phyloP scores from a whole-genome alignment of 2,113 vertebrate genomes.

The Tachuris rubrigastra region DNA sequence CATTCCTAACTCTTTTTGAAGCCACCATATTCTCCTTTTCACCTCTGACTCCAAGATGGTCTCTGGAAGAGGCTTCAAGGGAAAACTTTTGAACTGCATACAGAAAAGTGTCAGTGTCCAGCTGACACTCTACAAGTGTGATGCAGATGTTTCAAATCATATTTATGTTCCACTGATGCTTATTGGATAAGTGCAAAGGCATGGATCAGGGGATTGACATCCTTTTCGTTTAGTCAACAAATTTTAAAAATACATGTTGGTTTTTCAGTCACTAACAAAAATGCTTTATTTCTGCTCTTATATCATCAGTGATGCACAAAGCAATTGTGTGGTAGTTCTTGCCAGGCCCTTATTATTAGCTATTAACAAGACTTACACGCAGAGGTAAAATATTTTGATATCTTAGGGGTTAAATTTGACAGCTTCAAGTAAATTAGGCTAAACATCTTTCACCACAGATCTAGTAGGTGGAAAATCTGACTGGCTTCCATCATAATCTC shows the following conservation, averaged over 20 bases:
- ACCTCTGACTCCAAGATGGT: not conserved
- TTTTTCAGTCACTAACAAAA: not conserved
- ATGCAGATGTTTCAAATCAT: slow-evolving; percentile 28
- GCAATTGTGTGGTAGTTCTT: not conserved
- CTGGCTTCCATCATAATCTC: not conserved
- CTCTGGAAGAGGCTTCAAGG: not conserved
- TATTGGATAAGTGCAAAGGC: not conserved
- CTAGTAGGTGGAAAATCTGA: not conserved
- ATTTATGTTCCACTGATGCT: not conserved
- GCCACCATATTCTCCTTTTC: not conserved
- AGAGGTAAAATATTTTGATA: not conserved
- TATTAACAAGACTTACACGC: not conserved
- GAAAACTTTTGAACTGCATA: not conserved
- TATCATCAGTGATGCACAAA: not conserved
- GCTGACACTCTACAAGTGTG: not conserved
- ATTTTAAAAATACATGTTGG: not conserved
- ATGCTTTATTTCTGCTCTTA: not conserved
- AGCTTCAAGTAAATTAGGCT: not conserved
- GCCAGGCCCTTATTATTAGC: not conserved
- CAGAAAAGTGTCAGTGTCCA: not conserved
- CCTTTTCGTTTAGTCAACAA: not conserved
- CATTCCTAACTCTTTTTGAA: not conserved
- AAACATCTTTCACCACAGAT: not conserved
- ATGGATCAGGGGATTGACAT: not conserved
- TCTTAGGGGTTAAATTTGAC: not conserved